Evolutionary conservation across 2,797 vertebrate genomes (phyloP).

Genomic region (Mionectes olivaceus): DNA sequence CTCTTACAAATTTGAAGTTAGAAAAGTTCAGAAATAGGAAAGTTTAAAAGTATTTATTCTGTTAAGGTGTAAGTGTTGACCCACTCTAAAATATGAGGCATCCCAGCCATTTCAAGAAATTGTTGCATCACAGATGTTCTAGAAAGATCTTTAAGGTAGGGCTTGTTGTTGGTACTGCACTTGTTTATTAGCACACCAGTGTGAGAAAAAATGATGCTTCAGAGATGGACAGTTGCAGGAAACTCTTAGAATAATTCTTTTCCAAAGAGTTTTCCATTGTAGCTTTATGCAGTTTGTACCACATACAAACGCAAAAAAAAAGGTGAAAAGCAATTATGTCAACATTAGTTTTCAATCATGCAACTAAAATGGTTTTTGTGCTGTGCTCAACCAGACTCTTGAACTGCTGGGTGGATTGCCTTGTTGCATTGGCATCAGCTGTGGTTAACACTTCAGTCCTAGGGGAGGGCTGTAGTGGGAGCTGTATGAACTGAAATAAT

Average conservation of each 20-base stretch:
- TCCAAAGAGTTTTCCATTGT: neutral
- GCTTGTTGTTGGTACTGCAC: neutral
- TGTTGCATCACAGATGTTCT: neutral
- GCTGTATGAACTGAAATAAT: neutral
- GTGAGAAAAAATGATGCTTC: neutral
- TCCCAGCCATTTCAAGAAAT: neutral
- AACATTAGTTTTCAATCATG: neutral
- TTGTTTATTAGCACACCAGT: neutral
- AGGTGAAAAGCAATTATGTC: neutral
- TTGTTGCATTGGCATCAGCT: neutral
- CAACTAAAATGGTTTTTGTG: neutral
- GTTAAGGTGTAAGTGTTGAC: neutral
- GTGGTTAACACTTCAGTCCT: neutral
- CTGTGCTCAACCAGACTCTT: neutral
- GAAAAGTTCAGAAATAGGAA: neutral
- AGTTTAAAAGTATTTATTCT: neutral
- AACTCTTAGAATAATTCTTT: neutral
- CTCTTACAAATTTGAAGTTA: neutral
- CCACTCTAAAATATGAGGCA: neutral
- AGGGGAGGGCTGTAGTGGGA: neutral
- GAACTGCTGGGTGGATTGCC: neutral
- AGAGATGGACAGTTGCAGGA: neutral
- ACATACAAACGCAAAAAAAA: no score
- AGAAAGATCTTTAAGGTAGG: neutral
- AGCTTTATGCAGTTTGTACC: neutral